phyloP scores from a whole-genome alignment of 2,888 invertebrate genomes.

The Dione juno region DNA sequence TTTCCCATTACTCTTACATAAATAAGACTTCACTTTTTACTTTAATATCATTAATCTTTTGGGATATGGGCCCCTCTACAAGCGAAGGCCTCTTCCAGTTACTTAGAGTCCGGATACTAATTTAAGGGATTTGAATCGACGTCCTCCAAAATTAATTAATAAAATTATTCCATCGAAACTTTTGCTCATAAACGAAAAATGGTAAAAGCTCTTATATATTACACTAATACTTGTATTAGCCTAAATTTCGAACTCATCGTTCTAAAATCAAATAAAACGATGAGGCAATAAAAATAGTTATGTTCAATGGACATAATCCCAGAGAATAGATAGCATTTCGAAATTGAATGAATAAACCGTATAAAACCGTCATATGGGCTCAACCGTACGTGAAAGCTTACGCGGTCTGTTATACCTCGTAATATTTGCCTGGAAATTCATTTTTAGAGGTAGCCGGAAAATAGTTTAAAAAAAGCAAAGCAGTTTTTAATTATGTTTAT shows the following conservation, averaged over 20 bases:
- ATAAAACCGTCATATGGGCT: slow-evolving; percentile 20
- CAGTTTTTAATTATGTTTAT: background rate
- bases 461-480: background rate
- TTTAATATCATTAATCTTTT: too few relatives aligned
- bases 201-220: too few relatives aligned
- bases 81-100: too few relatives aligned
- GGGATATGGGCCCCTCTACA: too few relatives aligned
- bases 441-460: background rate
- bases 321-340: slow-evolving; percentile 21
- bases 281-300: background rate
- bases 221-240: too few relatives aligned
- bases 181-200: too few relatives aligned
- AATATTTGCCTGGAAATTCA: slow-evolving; percentile 15
- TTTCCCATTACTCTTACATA: too few relatives aligned
- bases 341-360: slow-evolving; percentile 19
- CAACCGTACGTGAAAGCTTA: slow-evolving; percentile 26
- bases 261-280: background rate
- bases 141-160: too few relatives aligned
- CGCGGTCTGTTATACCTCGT: slow-evolving; percentile 25
- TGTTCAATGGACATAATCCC: background rate
- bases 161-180: too few relatives aligned
- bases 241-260: background rate
- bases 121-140: too few relatives aligned
- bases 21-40: too few relatives aligned
- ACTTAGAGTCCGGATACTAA: too few relatives aligned